These are phyloP conservation scores for Rhynchotus rufescens DNA, from an alignment of 2,797 vertebrate species.

Conservation along the genomic window DNA sequence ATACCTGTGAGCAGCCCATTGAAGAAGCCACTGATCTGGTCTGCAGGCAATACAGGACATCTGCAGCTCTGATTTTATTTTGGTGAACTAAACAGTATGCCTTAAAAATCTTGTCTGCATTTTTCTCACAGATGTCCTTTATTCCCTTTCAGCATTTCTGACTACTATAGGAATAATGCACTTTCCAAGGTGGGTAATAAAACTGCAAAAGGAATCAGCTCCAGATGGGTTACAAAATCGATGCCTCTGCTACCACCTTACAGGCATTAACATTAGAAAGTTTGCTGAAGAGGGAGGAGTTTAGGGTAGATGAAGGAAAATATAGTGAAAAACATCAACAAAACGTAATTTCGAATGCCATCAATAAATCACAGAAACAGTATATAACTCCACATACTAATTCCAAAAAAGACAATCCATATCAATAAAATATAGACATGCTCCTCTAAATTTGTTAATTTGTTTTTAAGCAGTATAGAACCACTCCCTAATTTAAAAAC, in stretches of 20 bases:
- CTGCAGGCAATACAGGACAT: neutral
- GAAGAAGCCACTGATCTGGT: neutral
- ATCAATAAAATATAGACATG: neutral
- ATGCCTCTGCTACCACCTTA: neutral
- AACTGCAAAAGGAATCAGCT: neutral
- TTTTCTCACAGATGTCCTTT: neutral
- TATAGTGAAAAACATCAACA: neutral
- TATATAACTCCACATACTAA: neutral
- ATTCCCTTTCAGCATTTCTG: neutral
- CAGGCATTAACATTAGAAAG: constrained; percentile 1
- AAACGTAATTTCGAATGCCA: neutral
- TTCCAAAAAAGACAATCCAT: neutral
- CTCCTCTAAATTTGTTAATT: neutral
- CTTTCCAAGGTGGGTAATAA: neutral
- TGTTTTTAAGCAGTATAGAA: neutral
- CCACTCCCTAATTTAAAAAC: constrained; percentile 9
- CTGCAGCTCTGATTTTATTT: neutral
- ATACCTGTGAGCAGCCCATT: neutral
- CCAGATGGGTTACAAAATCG: neutral
- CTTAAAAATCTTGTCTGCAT: neutral
- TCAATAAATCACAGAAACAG: neutral
- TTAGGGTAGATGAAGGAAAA: neutral
- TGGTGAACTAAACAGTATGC: neutral
- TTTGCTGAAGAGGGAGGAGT: neutral
- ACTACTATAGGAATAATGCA: neutral